Evolutionary conservation across 2,888 invertebrate genomes (phyloP).

Genomic region (Amiota communis): DNA sequence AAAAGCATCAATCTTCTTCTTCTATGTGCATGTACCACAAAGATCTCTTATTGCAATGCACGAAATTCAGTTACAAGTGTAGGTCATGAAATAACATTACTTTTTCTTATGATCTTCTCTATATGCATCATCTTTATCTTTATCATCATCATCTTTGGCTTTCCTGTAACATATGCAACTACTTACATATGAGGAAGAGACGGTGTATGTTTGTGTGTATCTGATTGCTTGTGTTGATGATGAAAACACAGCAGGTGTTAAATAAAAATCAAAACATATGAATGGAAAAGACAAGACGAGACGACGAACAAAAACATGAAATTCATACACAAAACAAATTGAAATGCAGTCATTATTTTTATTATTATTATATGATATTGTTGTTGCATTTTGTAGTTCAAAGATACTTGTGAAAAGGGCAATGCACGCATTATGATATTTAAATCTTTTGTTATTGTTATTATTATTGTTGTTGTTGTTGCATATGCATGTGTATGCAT

Average conservation of each 20-base stretch:
- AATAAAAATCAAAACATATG: conserved; percentile 51
- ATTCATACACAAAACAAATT: conserved; percentile 31
- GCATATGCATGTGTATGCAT: conserved; percentile 40
- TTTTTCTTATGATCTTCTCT: no score
- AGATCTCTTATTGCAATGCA: no score
- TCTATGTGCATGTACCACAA: no score
- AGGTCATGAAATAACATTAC: no score
- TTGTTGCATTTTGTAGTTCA: conserved; percentile 40
- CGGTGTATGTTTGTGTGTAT: no score
- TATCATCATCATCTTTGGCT: no score
- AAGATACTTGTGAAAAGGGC: conserved; percentile 46
- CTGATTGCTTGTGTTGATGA: conserved; percentile 39
- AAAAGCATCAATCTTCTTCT: no score
- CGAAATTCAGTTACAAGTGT: no score
- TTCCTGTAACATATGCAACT: no score
- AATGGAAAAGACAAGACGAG: conserved; percentile 35
- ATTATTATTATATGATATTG: conserved; percentile 18
- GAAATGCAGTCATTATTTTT: conserved; percentile 30
- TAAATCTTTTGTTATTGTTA: conserved; percentile 18
- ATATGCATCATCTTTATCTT: no score
- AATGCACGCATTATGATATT: conserved; percentile 58
- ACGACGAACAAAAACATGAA: conserved; percentile 37
- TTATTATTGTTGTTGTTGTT: conserved; percentile 3
- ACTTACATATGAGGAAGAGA: no score
- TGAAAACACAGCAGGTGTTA: conserved; percentile 62